Base-by-base conservation (phyloP, 2,888 invertebrate genomes). In the Nephrocerus scutellatus region DNA sequence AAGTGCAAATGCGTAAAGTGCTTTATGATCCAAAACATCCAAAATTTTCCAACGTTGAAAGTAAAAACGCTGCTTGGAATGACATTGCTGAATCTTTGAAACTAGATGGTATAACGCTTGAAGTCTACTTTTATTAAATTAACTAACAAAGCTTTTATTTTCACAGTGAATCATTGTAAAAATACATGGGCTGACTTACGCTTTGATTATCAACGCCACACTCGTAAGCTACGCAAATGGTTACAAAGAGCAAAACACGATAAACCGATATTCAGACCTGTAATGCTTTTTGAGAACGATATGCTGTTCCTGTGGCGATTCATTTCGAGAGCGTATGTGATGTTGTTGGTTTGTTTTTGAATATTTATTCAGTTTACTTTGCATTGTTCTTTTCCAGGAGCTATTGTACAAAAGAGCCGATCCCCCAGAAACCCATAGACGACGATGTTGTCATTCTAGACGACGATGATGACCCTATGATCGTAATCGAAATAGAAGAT, bases 241-340 rank as follows among this genome's bases (percentile, higher is more conserved):
- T 47, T 55, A 6, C 39, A 46, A 2, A 38, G 40, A 2, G 43
- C 28, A 10, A 47, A 46, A 20, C 16, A 20, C 6, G 15, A 29
- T 9, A 46, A 41, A 4, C 38, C 32, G n/a, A n/a, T n/a, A n/a
- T n/a, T n/a, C 2, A 51, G 62, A 12, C 62, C 62, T 4, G 39
- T 39, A 1, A 53, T 60, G 52, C 20, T 46, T n/a, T 48, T 55
- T 18, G 64, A 61, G 34, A 52, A 54, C 14, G 57, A 63, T 16
- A 18, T 63, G 21, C n/a, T 56, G 21, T 63, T 63, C 24, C 49
- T 65, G 0, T 63, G 56, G 43, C 41, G 52, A n/a, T 55, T 54
- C n/a, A n/a, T n/a, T n/a, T n/a, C n/a, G n/a, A n/a, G n/a, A n/a
- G n/a, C n/a, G n/a, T n/a, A n/a, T n/a, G n/a, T n/a, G n/a, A n/a